These are phyloP conservation scores for Xestia ashworthii DNA, from an alignment of 2,888 invertebrate species.

Conservation along the genomic window DNA sequence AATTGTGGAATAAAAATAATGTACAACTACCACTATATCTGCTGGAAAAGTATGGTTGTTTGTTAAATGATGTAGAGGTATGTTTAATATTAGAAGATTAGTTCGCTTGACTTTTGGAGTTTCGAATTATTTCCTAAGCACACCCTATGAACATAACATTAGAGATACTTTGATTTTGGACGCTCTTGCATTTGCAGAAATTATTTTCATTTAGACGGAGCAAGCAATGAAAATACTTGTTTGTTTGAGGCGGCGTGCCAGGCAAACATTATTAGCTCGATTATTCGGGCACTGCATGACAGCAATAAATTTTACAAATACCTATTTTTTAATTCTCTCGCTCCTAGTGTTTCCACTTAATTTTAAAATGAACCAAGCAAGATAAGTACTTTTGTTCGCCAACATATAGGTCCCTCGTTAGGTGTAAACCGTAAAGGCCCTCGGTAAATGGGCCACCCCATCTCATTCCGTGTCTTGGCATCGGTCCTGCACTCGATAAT, in stretches of 20 bases:
- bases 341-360: neutral
- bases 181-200: neutral
- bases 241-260: no score
- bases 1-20: neutral
- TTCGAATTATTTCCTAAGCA: neutral
- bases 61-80: neutral
- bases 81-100: neutral
- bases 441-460: slow-evolving; percentile 51
- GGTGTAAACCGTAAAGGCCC: neutral
- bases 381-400: neutral
- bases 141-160: no score
- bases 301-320: no score
- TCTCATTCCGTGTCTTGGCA: slow-evolving; percentile 60
- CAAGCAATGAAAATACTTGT: neutral
- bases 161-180: neutral
- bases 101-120: neutral
- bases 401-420: slow-evolving; percentile 8
- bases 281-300: no score
- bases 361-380: neutral
- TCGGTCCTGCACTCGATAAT: slow-evolving; percentile 52
- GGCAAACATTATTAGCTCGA: no score
- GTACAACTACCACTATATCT: neutral
- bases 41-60: neutral
- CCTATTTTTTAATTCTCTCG: no score
- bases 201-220: neutral